Evolutionary conservation across 2,113 vertebrate genomes (phyloP).

Genomic region (Mustela lutreola): DNA sequence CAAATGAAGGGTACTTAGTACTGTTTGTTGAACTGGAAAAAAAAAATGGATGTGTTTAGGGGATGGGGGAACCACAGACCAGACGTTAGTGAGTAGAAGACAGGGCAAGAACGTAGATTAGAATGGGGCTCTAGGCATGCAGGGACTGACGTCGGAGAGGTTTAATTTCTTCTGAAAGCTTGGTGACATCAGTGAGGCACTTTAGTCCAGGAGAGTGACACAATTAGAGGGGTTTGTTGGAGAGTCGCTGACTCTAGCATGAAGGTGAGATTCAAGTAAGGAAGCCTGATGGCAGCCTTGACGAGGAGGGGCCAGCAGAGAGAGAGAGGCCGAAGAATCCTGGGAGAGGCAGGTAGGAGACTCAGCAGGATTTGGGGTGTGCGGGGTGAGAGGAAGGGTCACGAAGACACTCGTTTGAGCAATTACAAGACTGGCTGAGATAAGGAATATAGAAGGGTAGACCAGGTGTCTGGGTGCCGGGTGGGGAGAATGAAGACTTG

Average conservation of each 20-base stretch:
- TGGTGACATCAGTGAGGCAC: background rate
- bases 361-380: background rate
- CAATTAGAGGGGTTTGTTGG: fast-evolving
- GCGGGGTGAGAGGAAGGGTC: background rate
- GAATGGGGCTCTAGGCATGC: fast-evolving
- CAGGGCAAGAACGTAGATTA: background rate
- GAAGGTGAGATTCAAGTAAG: background rate
- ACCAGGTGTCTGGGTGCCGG: background rate
- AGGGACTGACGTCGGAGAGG: background rate
- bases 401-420: background rate
- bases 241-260: fast-evolving
- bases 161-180: background rate
- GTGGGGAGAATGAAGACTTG: background rate
- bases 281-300: background rate
- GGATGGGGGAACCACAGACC: background rate
- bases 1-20: background rate
- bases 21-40: background rate
- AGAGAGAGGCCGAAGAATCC: background rate
- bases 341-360: background rate
- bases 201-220: background rate
- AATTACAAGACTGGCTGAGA: background rate
- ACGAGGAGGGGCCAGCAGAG: fast-evolving
- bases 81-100: background rate
- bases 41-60: background rate
- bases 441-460: background rate